Evolutionary conservation across 2,888 invertebrate genomes (phyloP).

Genomic region (Sphecodes monilicornis): DNA sequence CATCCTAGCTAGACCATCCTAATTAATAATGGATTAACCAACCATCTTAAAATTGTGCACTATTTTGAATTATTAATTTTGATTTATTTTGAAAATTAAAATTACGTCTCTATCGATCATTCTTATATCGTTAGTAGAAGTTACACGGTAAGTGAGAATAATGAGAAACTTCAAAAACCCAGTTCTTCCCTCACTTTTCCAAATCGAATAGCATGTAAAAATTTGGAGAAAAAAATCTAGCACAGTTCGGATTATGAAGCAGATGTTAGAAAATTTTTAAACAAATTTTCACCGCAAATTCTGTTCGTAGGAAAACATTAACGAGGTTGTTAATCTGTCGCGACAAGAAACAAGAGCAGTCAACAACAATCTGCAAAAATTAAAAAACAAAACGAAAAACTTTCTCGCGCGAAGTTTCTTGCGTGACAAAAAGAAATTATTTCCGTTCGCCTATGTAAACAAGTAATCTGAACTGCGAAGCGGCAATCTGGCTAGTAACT

Average conservation of each 20-base stretch:
- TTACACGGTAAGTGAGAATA: too few relatives aligned
- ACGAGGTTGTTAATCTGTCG: not conserved
- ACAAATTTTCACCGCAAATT: not conserved
- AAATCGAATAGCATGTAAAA: too few relatives aligned
- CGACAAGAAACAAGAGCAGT: not conserved
- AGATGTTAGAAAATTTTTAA: not conserved
- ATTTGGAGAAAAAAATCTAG: not conserved
- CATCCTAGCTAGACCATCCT: too few relatives aligned
- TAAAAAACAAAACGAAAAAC: not conserved
- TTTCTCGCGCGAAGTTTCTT: constrained; percentile 32
- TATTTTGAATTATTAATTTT: too few relatives aligned
- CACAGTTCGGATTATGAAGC: not conserved
- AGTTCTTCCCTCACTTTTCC: too few relatives aligned
- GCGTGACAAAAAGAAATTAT: constrained; percentile 58
- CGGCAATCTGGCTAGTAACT: constrained; percentile 58
- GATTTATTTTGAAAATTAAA: too few relatives aligned
- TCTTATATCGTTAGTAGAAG: too few relatives aligned
- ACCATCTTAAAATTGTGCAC: too few relatives aligned
- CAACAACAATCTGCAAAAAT: not conserved
- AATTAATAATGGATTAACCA: too few relatives aligned
- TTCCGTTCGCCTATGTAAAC: constrained; percentile 48
- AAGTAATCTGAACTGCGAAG: constrained; percentile 56
- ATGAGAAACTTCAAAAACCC: too few relatives aligned
- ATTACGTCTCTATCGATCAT: too few relatives aligned
- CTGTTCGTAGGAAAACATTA: not conserved